Evolutionary conservation across 2,797 vertebrate genomes (phyloP), one percentile per base, ranked within the genome.

Genomic region (Onychomys torridus): DNA sequence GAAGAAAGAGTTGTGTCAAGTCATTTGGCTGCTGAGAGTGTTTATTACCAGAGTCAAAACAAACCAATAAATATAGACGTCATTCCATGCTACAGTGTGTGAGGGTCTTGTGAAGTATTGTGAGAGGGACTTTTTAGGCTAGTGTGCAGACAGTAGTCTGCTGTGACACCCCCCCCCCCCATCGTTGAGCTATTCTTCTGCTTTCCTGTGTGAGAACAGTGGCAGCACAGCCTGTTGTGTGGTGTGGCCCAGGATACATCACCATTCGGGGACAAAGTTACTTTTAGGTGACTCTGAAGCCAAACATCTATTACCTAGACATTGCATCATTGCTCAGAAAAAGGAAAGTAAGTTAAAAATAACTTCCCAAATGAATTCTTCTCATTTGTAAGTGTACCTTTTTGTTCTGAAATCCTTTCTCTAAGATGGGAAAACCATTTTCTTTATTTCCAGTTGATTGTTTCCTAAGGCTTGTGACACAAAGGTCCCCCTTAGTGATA

Each of bases 111-210:
- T 61, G 27, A 88, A 73, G 59, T 52, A 83, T 49, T 4, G 37
- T 12, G 27, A 84, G 21, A 77, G 87, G 23, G 69, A 57, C 77
- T 87, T 93, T 94, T 55, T 34, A 89, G 40, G 90, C 61, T 78
- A 92, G 25, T 55, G 63, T 57, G 49, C 2, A 90, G n/a, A 86
- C 81, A 75, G 67, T 21, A 59, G 14, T 83, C 13, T n/a, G 17
- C 21, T 67, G 63, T 67, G 46, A 43, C 10, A 76, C 4, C 17
- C 40, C 9, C 0, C 14, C 73, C 0, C 14, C 73, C 16, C 25
- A 40, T 67, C 21, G 78, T 46, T 90, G 61, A 3, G 0, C 29
- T 59, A 75, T 85, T 65, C 49, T 59, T 16, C 23, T 1, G n/a
- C 29, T 76, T 83, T 77, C 23, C 86, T 78, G 77, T 65, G n/a